Base-by-base conservation (phyloP, 2,797 vertebrate species). In the Manis crassicaudata region DNA sequence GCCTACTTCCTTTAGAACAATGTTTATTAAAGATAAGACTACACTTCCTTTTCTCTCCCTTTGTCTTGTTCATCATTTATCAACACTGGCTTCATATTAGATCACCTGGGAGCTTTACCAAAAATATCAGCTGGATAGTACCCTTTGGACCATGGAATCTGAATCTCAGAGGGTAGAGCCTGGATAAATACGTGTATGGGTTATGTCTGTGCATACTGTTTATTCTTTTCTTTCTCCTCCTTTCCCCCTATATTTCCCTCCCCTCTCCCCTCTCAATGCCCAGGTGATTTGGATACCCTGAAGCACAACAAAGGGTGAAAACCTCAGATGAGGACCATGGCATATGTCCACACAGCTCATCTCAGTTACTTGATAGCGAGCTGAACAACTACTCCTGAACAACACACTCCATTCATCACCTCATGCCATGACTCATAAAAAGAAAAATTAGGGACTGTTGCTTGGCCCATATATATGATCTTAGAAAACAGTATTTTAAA, bases 161-260 rank as follows among this genome's bases (percentile, higher is more conserved):
- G 40, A 83, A 40, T 65, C 13, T 62, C 77, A 27, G 50, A 72
- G 46, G 58, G 3, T 3, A 70, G 17, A 70, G 17, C 12, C 7
- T 50, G 35, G 3, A n/a, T 37, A 37, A 7, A 23, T 21, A 0
- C 14, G 4, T n/a, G 50, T 17, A 21, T 6, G 25, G 29, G 23
- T 4, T 7, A 4, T 1, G 2, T 5, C n/a, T 14, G 17, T 20
- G 17, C 25, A 6, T 9, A 13, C 23, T 32, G 2, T 76, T 72
- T 56, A 6, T 52, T 92, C 46, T 94, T 70, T 65, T 12, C 46
- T 60, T 60, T n/a, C 5, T 32, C 54, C 17, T 43, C 37, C 32
- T 20, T 73, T 18, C 23, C 54, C 68, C 3, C 11, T 52, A 11
- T 72, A 16, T 40, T 67, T 37, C 50, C 14, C 25, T 21, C 10